Evolutionary conservation across 1,140 invertebrate genomes (phyloP), one percentile per base, ranked within the genome.

Genomic region (Oryzaephilus surinamensis): DNA sequence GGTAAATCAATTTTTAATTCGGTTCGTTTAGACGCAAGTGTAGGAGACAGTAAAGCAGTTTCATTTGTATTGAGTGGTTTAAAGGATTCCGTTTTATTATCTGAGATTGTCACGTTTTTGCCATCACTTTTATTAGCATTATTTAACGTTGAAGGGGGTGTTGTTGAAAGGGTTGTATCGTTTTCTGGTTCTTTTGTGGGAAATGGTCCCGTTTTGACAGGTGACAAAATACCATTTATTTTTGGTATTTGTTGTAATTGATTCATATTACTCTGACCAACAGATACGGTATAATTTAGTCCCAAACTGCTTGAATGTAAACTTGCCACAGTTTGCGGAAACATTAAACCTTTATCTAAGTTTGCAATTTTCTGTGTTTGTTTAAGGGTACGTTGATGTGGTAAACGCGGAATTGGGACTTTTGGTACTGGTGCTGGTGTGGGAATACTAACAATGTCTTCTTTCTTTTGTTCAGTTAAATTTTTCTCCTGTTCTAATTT

Each of bases 251-350:
- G 8, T 19, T 15, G 27, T 17, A 32, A 20, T 31, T 50, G 42
- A 10, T 40, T 11, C 3, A 40, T 32, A 6, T 27, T 36, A 10
- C 39, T 31, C 35, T 54, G 52, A 11, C 44, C 50, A 3, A 61
- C 53, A 0, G 59, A 61, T 2, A 61, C 57, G 0, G 59, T 58
- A 36, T 61, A 61, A 37, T 60, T 60, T 32, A 61, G 39, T 0
- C 57, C 59, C n/a, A 61, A 29, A 41, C 46, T 51, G 14, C 49
- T 43, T 11, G 59, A 61, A 34, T 60, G 59, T 13, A 61, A 30
- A 43, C 51, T 58, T 10, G 49, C 41, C 4, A 54, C 30, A 6
- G 52, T 56, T 30, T 54, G 47, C 12, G 46, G 46, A 14, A 43
- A 31, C 17, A 45, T 13, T 33, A 43, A 24, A 13, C n/a, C 35